Conservation (phyloP, 2,113 vertebrate species). For the Pedionomus torquatus region DNA sequence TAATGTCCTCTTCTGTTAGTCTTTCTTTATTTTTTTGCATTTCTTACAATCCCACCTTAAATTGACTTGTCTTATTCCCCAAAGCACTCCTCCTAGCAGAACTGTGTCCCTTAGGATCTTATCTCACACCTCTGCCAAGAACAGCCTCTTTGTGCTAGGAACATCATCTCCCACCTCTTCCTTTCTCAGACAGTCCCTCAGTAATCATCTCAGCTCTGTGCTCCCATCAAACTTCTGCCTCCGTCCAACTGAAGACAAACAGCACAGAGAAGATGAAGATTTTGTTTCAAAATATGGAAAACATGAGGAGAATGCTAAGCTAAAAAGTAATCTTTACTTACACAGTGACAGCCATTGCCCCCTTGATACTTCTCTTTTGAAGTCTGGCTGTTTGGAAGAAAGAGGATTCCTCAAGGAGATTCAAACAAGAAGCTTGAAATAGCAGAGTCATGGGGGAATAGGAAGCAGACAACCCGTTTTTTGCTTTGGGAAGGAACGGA, state of each 20-base stretch:
- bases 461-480: not conserved
- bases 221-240: not conserved
- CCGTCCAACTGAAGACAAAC: not conserved
- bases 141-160: not conserved
- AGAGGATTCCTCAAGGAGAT: slow-evolving; percentile 5
- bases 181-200: not conserved
- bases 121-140: not conserved
- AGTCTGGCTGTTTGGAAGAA: not conserved
- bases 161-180: not conserved
- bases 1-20: not conserved
- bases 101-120: not conserved
- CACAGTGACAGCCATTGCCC: not conserved
- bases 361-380: slow-evolving; percentile 8
- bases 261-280: not conserved
- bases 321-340: not conserved
- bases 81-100: not conserved
- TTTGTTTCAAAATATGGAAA: not conserved
- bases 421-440: not conserved
- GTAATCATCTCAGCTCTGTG: not conserved
- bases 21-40: not conserved
- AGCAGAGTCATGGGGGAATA: not conserved
- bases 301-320: not conserved
- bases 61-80: not conserved
- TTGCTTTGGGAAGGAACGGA: not conserved
- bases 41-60: not conserved